Evolutionary conservation across 2,888 invertebrate species (phyloP).

Genomic region (Meganola albula): DNA sequence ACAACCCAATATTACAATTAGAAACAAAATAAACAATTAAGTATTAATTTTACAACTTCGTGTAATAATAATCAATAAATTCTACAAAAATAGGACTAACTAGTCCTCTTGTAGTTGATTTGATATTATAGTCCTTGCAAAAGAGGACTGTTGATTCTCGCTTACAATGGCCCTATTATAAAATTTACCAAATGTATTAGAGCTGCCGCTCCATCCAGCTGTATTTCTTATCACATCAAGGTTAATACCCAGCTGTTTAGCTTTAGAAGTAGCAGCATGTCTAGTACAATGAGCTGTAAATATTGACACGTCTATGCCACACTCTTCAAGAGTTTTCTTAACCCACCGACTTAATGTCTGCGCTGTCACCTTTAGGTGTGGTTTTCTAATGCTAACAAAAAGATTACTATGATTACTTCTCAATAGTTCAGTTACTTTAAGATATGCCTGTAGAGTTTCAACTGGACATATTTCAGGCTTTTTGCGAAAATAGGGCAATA

Average conservation of each 20-base stretch:
- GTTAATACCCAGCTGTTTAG: constrained; percentile 2
- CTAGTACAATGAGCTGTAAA: background rate
- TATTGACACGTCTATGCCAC: background rate
- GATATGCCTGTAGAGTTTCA: background rate
- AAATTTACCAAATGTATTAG: constrained; percentile 2
- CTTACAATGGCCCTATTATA: constrained; percentile 6
- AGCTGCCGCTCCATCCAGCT: constrained; percentile 5
- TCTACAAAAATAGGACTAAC: too few relatives aligned
- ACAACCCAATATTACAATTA: too few relatives aligned
- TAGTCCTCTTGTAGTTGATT: too few relatives aligned
- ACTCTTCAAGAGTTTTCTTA: background rate
- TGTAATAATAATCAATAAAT: too few relatives aligned
- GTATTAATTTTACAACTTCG: too few relatives aligned
- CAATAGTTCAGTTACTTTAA: background rate
- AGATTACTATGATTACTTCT: background rate
- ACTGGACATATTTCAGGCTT: constrained; percentile 1
- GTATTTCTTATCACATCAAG: constrained; percentile 5
- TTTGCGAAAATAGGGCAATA: background rate
- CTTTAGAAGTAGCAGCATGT: constrained; percentile 2
- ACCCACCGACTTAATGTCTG: background rate
- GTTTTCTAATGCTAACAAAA: background rate
- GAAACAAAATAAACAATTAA: too few relatives aligned
- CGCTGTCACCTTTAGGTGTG: background rate
- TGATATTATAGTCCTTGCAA: too few relatives aligned
- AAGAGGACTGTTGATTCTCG: too few relatives aligned